Evolutionary conservation across 2,113 vertebrate genomes (phyloP).

Genomic region (Corynorhinus townsendii): DNA sequence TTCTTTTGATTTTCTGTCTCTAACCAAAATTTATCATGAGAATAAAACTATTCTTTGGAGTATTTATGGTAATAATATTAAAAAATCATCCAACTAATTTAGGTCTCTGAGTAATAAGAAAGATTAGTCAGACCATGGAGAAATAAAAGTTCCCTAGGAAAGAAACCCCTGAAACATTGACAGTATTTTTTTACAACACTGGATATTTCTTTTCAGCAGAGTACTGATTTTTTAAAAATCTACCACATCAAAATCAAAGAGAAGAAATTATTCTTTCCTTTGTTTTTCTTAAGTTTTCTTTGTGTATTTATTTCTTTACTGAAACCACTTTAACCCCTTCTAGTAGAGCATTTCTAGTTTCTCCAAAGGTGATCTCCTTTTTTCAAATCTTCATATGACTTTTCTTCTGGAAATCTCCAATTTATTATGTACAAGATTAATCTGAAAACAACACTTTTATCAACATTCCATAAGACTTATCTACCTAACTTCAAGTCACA

Average conservation of each 20-base stretch:
- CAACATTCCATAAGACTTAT: not conserved
- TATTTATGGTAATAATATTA: slow-evolving; percentile 3
- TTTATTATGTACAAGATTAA: not conserved
- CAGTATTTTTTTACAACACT: not conserved
- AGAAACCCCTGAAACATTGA: not conserved
- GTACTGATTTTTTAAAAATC: not conserved
- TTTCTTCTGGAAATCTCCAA: not conserved
- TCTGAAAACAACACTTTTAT: not conserved
- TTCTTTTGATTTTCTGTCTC: not conserved
- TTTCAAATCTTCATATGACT: not conserved
- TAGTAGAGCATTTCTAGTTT: not conserved
- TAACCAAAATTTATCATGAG: slow-evolving; percentile 9
- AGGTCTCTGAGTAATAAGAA: not conserved
- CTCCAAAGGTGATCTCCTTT: not conserved
- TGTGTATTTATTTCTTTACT: not conserved
- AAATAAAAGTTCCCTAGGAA: not conserved
- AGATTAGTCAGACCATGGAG: not conserved
- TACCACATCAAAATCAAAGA: not conserved
- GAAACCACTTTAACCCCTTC: not conserved
- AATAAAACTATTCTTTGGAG: slow-evolving; percentile 27
- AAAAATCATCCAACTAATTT: slow-evolving; percentile 5
- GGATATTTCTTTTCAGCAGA: not conserved
- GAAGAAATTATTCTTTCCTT: not conserved
- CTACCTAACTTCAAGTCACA: not conserved
- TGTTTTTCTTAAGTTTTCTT: not conserved